Percentiles rank a stretch among this genome's conserved stretches.
These are phyloP conservation scores for Haliaeetus leucogaster DNA, from an alignment of 2,113 vertebrate species.

Conservation along the genomic window DNA sequence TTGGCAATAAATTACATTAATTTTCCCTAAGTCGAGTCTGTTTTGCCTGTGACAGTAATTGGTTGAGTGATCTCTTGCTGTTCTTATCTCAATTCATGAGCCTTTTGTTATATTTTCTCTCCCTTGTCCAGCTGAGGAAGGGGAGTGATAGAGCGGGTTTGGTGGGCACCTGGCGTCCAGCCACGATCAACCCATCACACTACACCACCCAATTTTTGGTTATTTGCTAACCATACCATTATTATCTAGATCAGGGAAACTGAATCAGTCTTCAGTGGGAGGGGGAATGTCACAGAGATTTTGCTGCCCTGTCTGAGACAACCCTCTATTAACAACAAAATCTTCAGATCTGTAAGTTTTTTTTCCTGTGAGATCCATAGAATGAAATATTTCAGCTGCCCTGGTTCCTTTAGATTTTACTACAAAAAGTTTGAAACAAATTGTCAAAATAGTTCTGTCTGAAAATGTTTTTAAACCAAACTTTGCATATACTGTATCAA, in stretches of 20 bases:
- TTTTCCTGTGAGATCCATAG: neutral
- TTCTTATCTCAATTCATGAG: too few species aligned
- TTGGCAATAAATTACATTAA: too few species aligned
- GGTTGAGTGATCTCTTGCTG: too few species aligned
- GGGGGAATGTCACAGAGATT: neutral
- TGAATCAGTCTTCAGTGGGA: neutral
- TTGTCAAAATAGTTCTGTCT: neutral
- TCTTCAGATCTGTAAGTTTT: neutral
- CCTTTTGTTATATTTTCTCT: too few species aligned
- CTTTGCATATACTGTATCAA: fast-evolving
- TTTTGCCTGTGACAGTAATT: too few species aligned
- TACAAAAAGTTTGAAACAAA: neutral
- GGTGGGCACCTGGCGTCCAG: too few species aligned
- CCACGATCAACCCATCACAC: neutral
- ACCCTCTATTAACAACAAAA: neutral
- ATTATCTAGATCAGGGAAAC: neutral
- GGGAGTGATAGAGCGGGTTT: too few species aligned
- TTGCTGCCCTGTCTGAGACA: neutral
- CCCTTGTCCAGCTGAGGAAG: too few species aligned
- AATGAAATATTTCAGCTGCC: neutral
- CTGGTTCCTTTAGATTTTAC: neutral
- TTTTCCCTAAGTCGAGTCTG: too few species aligned
- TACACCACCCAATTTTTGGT: neutral
- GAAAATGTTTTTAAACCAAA: neutral
- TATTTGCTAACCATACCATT: neutral